Conservation (phyloP, 2,113 vertebrate genomes). For the Macaca nemestrina region DNA sequence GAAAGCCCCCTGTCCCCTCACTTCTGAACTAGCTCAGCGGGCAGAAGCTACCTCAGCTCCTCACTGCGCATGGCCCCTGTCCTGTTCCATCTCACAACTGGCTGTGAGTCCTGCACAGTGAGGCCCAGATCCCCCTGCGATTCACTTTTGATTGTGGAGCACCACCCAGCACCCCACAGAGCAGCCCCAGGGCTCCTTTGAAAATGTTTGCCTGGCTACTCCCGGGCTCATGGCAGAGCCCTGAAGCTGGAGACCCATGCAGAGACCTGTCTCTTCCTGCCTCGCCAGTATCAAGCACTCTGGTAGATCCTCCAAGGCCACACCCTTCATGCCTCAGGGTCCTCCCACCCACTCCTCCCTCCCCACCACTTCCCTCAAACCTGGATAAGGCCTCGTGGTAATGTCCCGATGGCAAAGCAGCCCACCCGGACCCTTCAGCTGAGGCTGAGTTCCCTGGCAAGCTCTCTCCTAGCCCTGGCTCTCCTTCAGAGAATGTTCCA, state of each 20-base stretch:
- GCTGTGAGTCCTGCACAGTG: background rate
- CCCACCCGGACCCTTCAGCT: background rate
- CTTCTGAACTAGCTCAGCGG: background rate
- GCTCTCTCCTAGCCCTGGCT: background rate
- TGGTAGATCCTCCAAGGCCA: background rate
- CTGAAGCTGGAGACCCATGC: background rate
- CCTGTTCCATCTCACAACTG: background rate
- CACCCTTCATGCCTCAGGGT: background rate
- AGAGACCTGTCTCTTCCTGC: background rate
- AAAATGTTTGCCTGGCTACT: background rate
- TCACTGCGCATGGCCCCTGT: background rate
- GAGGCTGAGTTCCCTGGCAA: background rate
- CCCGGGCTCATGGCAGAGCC: background rate
- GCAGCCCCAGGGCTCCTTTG: background rate
- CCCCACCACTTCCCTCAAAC: background rate
- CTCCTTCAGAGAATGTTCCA: background rate
- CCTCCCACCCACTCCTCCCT: background rate
- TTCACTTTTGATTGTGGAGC: background rate
- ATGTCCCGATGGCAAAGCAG: background rate
- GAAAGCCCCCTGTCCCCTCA: background rate
- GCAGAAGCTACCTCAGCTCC: background rate
- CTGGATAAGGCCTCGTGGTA: background rate
- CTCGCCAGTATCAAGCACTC: background rate
- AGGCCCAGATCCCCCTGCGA: background rate
- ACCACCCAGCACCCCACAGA: rapidly evolving